Evolutionary conservation across 1,140 invertebrate species (phyloP).

Genomic region (Aphis craccivora): DNA sequence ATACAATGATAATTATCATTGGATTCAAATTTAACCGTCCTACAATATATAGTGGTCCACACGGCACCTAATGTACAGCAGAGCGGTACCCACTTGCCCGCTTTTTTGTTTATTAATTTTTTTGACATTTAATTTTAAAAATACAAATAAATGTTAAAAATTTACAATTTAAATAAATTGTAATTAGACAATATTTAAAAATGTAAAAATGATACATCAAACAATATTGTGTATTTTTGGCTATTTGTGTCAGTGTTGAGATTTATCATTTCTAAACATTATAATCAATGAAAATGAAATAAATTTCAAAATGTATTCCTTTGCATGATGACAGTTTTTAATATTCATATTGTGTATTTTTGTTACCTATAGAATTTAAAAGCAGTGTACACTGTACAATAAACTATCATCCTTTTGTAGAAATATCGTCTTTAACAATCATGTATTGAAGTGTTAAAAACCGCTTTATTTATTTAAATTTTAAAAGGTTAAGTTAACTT

Average conservation of each 20-base stretch:
- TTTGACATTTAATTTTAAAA: neutral
- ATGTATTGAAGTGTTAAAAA: neutral
- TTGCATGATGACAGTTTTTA: neutral
- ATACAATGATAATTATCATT: too few species aligned
- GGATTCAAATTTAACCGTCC: too few species aligned
- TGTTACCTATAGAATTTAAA: neutral
- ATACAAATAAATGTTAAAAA: neutral
- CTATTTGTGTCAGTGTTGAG: too few species aligned
- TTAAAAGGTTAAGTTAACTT: neutral
- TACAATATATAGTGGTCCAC: too few species aligned
- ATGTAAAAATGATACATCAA: too few species aligned
- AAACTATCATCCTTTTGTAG: neutral
- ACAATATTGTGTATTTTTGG: too few species aligned
- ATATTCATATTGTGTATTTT: neutral
- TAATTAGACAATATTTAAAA: too few species aligned
- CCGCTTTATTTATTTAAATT: neutral
- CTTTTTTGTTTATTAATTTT: neutral
- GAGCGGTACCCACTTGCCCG: too few species aligned
- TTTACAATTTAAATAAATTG: neutral
- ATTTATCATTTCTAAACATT: neutral
- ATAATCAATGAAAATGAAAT: neutral
- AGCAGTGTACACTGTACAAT: neutral
- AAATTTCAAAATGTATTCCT: neutral
- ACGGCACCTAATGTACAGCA: too few species aligned
- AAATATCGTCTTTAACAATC: neutral